These are phyloP conservation scores for Conistra vaccinii DNA, from an alignment of 2,888 invertebrate genomes.

Conservation along the genomic window DNA sequence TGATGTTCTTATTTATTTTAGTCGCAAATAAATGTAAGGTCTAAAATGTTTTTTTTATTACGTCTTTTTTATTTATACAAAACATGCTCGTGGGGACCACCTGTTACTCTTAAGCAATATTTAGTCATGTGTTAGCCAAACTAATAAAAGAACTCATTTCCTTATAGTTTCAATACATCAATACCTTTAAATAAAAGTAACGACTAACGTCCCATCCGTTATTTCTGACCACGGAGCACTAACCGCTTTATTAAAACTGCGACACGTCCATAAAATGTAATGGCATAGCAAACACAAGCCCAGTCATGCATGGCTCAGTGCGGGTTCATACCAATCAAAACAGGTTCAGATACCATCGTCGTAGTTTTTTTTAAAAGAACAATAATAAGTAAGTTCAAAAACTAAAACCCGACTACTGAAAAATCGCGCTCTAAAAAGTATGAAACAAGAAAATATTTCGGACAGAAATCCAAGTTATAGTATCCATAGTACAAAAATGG, in stretches of 20 bases:
- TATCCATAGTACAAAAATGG: too few relatives aligned
- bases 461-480: too few relatives aligned
- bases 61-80: neutral
- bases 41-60: neutral
- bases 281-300: slow-evolving; percentile 36
- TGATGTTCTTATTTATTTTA: neutral
- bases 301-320: slow-evolving; percentile 12
- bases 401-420: too few relatives aligned
- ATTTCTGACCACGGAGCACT: slow-evolving; percentile 20
- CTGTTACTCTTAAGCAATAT: neutral
- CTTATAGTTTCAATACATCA: neutral
- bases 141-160: neutral
- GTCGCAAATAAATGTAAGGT: neutral
- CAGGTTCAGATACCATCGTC: neutral
- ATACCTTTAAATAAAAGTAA: neutral
- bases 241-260: slow-evolving; percentile 49
- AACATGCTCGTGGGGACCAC: neutral
- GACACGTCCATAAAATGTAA: slow-evolving; percentile 37
- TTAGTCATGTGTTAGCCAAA: neutral
- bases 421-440: too few relatives aligned
- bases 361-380: neutral
- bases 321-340: neutral
- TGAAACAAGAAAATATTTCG: too few relatives aligned
- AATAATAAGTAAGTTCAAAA: too few relatives aligned
- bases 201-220: slow-evolving; percentile 6